phyloP scores from a whole-genome alignment of 2,888 invertebrate genomes.

The Acanthosoma haemorrhoidale region DNA sequence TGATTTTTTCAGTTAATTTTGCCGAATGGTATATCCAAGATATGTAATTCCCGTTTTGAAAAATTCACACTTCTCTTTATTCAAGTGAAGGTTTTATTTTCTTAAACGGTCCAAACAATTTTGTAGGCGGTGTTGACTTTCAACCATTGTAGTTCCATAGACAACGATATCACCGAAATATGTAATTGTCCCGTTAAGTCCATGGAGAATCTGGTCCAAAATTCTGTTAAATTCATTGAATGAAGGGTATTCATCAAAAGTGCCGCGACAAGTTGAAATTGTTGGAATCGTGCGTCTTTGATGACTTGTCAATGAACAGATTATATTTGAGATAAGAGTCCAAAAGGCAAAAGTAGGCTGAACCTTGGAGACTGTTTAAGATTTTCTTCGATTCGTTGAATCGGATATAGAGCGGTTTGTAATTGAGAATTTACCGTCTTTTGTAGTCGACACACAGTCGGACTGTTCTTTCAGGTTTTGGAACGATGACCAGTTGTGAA shows the following conservation, averaged over 20 bases:
- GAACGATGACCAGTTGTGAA: too few relatives aligned
- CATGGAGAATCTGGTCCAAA: background rate
- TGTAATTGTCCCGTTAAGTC: background rate
- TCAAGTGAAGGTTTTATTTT: background rate
- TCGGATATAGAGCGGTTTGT: background rate
- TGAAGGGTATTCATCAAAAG: background rate
- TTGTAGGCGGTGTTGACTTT: background rate
- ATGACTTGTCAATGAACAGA: background rate
- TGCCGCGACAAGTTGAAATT: too few relatives aligned
- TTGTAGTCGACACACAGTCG: too few relatives aligned
- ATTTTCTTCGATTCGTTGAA: background rate
- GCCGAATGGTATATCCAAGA: too few relatives aligned
- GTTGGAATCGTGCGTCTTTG: background rate
- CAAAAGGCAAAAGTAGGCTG: background rate
- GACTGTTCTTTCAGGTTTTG: too few relatives aligned
- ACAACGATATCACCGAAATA: background rate
- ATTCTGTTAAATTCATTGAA: background rate
- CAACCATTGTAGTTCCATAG: background rate
- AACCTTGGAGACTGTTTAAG: background rate
- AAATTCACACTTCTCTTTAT: background rate
- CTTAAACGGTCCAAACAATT: background rate
- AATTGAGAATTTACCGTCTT: background rate
- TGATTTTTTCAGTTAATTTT: background rate
- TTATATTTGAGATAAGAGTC: background rate
- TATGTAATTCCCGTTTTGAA: too few relatives aligned